Base-by-base conservation (phyloP, 2,797 vertebrate genomes). In the Acipenser ruthenus region DNA sequence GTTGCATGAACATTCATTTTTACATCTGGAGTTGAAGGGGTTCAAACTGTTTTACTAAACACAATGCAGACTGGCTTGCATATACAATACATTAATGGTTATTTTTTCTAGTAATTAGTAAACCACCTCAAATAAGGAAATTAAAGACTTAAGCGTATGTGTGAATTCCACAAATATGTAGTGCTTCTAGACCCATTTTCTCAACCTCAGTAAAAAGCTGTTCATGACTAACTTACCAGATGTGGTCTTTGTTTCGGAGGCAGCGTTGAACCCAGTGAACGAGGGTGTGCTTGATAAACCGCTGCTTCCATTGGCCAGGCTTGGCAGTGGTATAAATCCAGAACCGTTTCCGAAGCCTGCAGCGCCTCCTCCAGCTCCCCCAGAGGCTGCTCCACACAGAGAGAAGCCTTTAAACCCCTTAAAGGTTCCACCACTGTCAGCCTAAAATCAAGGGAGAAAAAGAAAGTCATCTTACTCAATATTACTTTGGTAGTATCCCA, bases 381-480 rank as follows among this genome's bases (percentile, higher is more conserved):
- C 53, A 0, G 76, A 15, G 0, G 1, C 23, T 37, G 23, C 23
- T 37, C 75, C 0, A 0, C 68, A 67, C 69, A 82, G 10, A 50
- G 87, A 75, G 55, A 91, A 90, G 0, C 89, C 89, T 71, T 88
- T 86, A 49, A 91, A 91, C 0, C 78, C 80, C 74, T 86, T 90
- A 69, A 91, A 90, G 4, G 86, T 72, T 3, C 77, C 81, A 4
- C 67, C 65, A 0, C 50, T 69, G 7, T 90, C 88, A 0, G 67
- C 66, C 89, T 91, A 74, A 50, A 72, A 77, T 48, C 1, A 50
- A 7, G 12, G 64, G 9, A 71, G 23, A 74, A 51, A 7, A 6
- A 67, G 8, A 63, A 67, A 62, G 56, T 8, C 47, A 10, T 11
- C 13, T 2, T 58, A 58, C 13, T 58, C 11, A 6, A 58, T 13